Conservation (phyloP, 2,113 vertebrate species). For the Rana temporaria region DNA sequence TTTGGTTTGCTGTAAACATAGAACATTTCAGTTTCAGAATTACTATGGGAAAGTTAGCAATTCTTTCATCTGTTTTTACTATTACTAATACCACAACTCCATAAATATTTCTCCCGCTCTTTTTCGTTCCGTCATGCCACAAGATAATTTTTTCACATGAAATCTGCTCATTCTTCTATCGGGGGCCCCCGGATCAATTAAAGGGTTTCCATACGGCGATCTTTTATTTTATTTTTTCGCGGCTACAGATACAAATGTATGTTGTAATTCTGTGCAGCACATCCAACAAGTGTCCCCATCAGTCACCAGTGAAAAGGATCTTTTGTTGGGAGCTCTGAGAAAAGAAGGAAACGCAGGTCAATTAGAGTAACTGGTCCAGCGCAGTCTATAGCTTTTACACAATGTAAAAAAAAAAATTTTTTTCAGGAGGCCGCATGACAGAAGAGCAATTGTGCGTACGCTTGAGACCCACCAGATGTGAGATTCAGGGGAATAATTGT, state of each 20-base stretch:
- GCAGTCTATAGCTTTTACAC: slow-evolving; percentile 24
- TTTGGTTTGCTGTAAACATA: no score
- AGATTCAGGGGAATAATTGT: slow-evolving; percentile 45
- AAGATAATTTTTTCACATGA: neutral
- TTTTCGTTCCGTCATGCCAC: no score
- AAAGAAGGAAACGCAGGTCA: slow-evolving; percentile 20
- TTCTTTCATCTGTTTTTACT: no score
- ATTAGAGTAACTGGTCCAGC: slow-evolving; percentile 39
- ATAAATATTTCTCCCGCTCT: no score
- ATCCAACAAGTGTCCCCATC: slow-evolving; percentile 36
- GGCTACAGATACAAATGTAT: slow-evolving; percentile 28
- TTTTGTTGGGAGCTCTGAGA: slow-evolving; percentile 27
- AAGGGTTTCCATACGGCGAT: slow-evolving; percentile 6
- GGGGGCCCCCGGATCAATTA: neutral
- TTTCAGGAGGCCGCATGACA: slow-evolving; percentile 31
- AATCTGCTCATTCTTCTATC: slow-evolving; percentile 9
- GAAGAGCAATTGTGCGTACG: slow-evolving; percentile 31
- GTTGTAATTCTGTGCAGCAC: neutral
- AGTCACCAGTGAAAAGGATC: slow-evolving; percentile 29
- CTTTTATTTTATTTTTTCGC: slow-evolving; percentile 5
- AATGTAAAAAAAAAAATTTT: slow-evolving; percentile 38
- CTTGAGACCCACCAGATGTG: slow-evolving; percentile 54
- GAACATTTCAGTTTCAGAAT: no score
- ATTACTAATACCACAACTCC: no score
- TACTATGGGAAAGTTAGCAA: no score